Base-by-base conservation (phyloP, 2,888 invertebrate species). In the Eilema depressum region DNA sequence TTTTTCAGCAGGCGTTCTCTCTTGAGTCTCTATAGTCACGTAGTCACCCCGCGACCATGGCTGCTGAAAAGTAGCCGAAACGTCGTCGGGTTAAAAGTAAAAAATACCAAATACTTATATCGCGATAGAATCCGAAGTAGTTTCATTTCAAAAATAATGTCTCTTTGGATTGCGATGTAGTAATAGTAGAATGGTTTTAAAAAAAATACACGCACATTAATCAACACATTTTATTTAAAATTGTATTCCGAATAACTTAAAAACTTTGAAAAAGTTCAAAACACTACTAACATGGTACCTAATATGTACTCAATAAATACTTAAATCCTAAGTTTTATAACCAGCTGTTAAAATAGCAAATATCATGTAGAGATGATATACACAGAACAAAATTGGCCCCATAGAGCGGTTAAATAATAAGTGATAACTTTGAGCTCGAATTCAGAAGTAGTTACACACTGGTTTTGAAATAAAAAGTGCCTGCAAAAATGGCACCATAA, bases 231-330 rank as follows among this genome's bases (percentile, higher is more conserved):
- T 86, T 93, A 93, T 90, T 93, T 92, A 92, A 93, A 91, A 90
- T 89, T 90, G 89, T 93, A 89, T 91, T 92, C 88, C 87, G 86
- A 95, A 95, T 94, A 95, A 95, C 91, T 95, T 93, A 95, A 91
- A 93, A 93, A 94, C 91, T 92, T 92, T 91, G 86, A 90, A 93
- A 92, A 94, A 87, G 90, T 92, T 89, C 86, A 92, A 92, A 94
- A 93, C 88, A 85, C 91, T 93, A 91, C 90, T 88, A 91, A 93
- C 83, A 87, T 84, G 85, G 76, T 86, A 85, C 83, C 82, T 87
- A 86, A 78, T 78, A 86, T 87, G 88, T 93, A 91, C 89, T 92
- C 89, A 95, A 95, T 95, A 95, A 95, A 95, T 95, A 95, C 94
- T 94, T 95, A 95, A 70, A 78, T 73, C 78, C 92, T 94, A 94